These are phyloP conservation scores for Anseranas semipalmata DNA, from an alignment of 2,113 vertebrate species.

Conservation along the genomic window DNA sequence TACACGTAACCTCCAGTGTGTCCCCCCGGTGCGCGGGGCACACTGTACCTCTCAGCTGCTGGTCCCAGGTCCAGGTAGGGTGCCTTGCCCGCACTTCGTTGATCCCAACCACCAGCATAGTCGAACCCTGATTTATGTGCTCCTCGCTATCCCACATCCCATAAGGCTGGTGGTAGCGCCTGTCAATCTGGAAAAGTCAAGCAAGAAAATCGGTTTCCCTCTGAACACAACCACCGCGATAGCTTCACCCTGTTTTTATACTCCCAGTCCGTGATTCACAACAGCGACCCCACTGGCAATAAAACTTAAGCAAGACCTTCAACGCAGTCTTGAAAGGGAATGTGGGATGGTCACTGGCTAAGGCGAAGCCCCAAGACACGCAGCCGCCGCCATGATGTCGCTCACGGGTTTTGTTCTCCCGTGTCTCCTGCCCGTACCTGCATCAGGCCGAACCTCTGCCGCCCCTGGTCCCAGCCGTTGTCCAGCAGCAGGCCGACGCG, in stretches of 20 bases:
- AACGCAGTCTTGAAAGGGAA: background rate
- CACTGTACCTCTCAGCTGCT: conserved; percentile 74
- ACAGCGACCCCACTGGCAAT: background rate
- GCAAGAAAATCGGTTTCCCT: background rate
- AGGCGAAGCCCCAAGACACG: background rate
- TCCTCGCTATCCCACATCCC: conserved; percentile 74
- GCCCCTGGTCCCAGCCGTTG: conserved; percentile 57
- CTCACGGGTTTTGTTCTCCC: accelerated
- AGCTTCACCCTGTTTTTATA: background rate
- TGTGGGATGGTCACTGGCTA: background rate
- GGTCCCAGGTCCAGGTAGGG: conserved; percentile 75
- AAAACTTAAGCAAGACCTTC: background rate
- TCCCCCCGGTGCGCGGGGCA: background rate
- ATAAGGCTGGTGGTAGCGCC: background rate
- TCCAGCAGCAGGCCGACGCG: conserved; percentile 47
- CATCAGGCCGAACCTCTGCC: conserved; percentile 65
- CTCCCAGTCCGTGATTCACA: background rate
- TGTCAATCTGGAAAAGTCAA: conserved; percentile 60
- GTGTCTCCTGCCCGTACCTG: conserved; percentile 66
- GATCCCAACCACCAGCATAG: conserved; percentile 65
- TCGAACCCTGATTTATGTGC: conserved; percentile 74
- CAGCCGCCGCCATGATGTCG: background rate
- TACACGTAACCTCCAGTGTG: background rate
- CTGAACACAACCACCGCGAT: background rate
- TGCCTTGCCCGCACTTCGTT: conserved; percentile 73